phyloP scores from a whole-genome alignment of 30 jellyfish, hydroid and myxozoan genomes.

The Sanderia malayensis region DNA sequence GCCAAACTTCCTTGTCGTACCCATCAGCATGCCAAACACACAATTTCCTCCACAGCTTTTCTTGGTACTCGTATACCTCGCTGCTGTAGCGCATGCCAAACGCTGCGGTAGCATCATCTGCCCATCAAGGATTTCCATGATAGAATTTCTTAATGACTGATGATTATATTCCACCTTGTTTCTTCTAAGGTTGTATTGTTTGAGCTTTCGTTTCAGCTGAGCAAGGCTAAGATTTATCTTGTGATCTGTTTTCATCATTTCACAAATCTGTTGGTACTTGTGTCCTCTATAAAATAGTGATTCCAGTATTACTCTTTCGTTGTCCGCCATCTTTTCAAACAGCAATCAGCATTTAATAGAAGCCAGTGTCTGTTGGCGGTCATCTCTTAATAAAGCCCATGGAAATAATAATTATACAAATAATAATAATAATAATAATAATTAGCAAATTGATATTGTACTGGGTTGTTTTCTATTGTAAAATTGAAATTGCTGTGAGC shows the following conservation, averaged over 20 bases:
- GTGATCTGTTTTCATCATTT: conserved; percentile 8
- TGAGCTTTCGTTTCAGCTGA: conserved; percentile 14
- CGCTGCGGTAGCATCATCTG: conserved; percentile 45
- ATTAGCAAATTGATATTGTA: not conserved
- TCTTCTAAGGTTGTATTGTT: conserved; percentile 13
- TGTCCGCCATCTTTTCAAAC: conserved; percentile 20
- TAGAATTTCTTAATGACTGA: conserved; percentile 17
- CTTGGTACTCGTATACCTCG: conserved; percentile 41
- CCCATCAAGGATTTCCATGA: conserved; percentile 10
- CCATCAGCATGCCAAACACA: conserved; percentile 6
- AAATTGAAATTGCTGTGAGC: conserved; percentile 5
- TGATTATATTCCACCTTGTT: conserved; percentile 13
- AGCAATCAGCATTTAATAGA: conserved; percentile 2
- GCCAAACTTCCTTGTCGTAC: not conserved
- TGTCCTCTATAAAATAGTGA: conserved; percentile 9
- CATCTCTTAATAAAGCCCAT: conserved; percentile 4
- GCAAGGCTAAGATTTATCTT: conserved; percentile 5
- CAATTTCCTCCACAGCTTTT: conserved; percentile 22
- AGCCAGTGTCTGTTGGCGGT: not conserved
- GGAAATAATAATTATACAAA: not conserved
- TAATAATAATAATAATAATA: too few relatives aligned
- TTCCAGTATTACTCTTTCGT: conserved; percentile 13
- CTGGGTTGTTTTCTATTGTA: not conserved
- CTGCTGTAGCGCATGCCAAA: conserved; percentile 35
- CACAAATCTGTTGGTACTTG: conserved; percentile 9